Evolutionary conservation across 2,888 invertebrate species (phyloP), one percentile per base, ranked within the genome.

Genomic region (Phragmatobia fuliginosa): DNA sequence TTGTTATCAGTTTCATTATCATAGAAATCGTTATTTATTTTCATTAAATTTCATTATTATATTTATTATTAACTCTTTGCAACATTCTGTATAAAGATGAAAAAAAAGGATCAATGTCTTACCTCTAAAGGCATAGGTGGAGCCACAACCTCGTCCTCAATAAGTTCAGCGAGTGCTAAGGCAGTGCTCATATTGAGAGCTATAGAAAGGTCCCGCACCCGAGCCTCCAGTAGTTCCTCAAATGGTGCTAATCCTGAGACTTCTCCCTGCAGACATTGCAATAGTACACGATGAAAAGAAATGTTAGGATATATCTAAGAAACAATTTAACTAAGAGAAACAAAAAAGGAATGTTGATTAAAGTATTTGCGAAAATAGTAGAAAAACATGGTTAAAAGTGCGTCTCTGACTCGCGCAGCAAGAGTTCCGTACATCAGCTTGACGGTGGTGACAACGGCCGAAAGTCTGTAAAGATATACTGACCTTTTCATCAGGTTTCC

Each of bases 91-190:
- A 49, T 49, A 49, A 49, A 4, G 21, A 21, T 1, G 21, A 45
- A 49, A n/a, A n/a, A 49, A 49, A 0, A n/a, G 0, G 21, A 8
- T 49, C 45, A 21, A 62, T 67, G 0, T 59, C 87, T 90, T 89
- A 98, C 98, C 95, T 98, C 96, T 85, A 98, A 94, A 7, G 98
- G 98, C 91, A 98, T 96, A 0, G 98, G 97, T 69, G 97, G 96
- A 2, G 96, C 96, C 33, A 97, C 95, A 52, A 98, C 96, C 93
- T 99, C 99, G 90, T 99, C 99, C 88, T 99, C 99, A 1, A 97
- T 95, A 76, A 99, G 96, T 90, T 98, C 98, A 0, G 97, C 96
- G 21, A 99, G 92, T 18, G 98, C 98, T 49, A 97, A 96, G 0
- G 98, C 96, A 0, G 98, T 98, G 86, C 98, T 98, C 97, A 98